These are phyloP conservation scores for Murina feae DNA, from an alignment of 2,113 vertebrate species.

Conservation along the genomic window DNA sequence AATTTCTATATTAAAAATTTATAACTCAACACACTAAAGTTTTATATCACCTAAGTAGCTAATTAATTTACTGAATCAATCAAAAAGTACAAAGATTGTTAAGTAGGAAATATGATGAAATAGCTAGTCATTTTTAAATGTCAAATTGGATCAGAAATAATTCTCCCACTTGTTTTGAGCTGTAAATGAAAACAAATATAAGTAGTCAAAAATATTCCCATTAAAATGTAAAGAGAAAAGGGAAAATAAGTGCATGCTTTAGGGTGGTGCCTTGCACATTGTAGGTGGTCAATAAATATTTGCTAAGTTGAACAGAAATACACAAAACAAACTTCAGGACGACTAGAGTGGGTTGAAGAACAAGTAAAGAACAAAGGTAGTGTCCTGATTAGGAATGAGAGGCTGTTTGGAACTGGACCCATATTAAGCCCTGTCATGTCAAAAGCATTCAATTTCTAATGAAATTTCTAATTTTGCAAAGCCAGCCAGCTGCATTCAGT, in stretches of 20 bases:
- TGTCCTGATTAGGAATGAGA: background rate
- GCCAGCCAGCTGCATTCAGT: background rate
- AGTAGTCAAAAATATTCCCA: background rate
- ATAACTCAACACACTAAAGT: slow-evolving; percentile 51
- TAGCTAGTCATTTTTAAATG: slow-evolving; percentile 38
- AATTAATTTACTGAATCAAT: slow-evolving; percentile 60
- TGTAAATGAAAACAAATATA: slow-evolving; percentile 17
- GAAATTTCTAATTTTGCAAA: slow-evolving; percentile 22
- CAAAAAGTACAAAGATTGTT: slow-evolving; percentile 28
- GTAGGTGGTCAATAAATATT: background rate
- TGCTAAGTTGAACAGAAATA: background rate
- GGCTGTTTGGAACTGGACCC: background rate
- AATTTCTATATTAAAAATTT: slow-evolving; percentile 56
- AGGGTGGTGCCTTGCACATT: background rate
- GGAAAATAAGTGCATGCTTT: background rate
- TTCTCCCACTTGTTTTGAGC: slow-evolving; percentile 34
- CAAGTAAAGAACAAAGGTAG: background rate
- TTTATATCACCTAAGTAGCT: slow-evolving; percentile 43
- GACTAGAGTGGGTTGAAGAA: background rate
- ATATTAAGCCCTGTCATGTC: background rate
- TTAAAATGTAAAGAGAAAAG: background rate
- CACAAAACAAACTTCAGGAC: background rate
- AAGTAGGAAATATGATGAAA: slow-evolving; percentile 43
- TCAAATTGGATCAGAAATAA: slow-evolving; percentile 8
- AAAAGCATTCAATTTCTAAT: background rate